Evolutionary conservation across 2,888 invertebrate species (phyloP), one percentile per base, ranked within the genome.

Genomic region (Hetaerina titia): DNA sequence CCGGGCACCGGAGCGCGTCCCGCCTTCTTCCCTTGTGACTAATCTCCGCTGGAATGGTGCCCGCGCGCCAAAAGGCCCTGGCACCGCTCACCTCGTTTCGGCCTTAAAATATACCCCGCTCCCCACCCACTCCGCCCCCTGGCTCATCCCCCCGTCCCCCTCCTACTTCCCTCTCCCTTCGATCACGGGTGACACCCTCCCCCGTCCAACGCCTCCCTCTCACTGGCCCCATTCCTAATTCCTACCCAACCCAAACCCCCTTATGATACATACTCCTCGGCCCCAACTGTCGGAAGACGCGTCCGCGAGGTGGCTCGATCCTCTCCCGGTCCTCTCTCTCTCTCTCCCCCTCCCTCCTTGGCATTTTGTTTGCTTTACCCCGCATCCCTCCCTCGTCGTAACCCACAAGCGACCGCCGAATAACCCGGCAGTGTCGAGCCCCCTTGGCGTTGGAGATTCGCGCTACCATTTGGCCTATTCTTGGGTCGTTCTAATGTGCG

Each of bases 51-150:
- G 89, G 89, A 89, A 58, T 22, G 88, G 45, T 15, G 69, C 31
- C 25, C 89, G n/a, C 89, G 22, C 89, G 89, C 89, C 56, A 89
- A 89, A 89, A 58, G 60, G 25, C 58, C 58, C 57, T 89, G 89
- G 57, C 89, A 89, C n/a, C 8, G 88, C 88, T 15, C 88, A 45
- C 57, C 19, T 57, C 89, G 89, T 58, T 89, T 19, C 11, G 57
- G 89, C 56, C 89, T 31, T 57, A 89, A 89, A 89, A 89, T 89
- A 89, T 58, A 58, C 56, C 17, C 89, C 88, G 45, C 15, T 13
- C 31, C n/a, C 81, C 81, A 25, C 11, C 81, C n/a, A n/a, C 81
- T n/a, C 81, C 11, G 5, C 45, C 56, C 56, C 19, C 17, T n/a
- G 22, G n/a, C 2, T 31, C 22, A 4, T 57, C 19, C 58, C 58